Evolutionary conservation across 1,140 invertebrate species (phyloP), one percentile per base, ranked within the genome.

Genomic region (Aphaenogaster floridana): DNA sequence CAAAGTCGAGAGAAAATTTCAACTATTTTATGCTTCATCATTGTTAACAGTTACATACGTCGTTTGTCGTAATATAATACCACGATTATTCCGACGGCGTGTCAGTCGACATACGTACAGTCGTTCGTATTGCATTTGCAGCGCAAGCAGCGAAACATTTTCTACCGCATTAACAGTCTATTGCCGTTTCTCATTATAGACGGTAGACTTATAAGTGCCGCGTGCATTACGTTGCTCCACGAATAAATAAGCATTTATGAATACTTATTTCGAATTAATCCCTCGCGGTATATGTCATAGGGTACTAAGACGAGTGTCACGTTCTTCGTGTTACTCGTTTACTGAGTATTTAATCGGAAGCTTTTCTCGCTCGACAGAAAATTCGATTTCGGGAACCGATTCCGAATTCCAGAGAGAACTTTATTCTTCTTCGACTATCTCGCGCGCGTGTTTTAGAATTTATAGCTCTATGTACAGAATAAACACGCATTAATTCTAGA

Each of bases 161-260:
- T 81, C 66, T 57, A 17, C 15, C 50, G 79, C 79, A 81, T 81
- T 81, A 81, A 81, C 36, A 71, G 50, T 81, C 79, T 36, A 81
- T 81, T 71, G 39, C 52, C 36, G 64, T 71, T 81, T 81, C 48
- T 81, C 64, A 81, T 81, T 81, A 81, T 71, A 45, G 36, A 71
- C 64, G 64, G 4, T 15, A 57, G 64, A 71, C 64, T 71, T 81
- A 71, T 45, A 71, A 81, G 79, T 45, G 42, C 50, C 50, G 39
- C 50, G 66, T 71, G 79, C 66, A 45, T 71, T 81, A 81, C 9
- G 36, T 69, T 45, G 64, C 63, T 69, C n/a, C 36, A 36, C 36
- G 79, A 81, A 81, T 81, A 81, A 81, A 81, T 81, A 81, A 81
- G 64, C 63, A 45, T 81, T 39, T 71, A 81, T 81, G 79, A 81